phyloP scores from a whole-genome alignment of 2,113 vertebrate genomes.

The Nycticebus coucang region DNA sequence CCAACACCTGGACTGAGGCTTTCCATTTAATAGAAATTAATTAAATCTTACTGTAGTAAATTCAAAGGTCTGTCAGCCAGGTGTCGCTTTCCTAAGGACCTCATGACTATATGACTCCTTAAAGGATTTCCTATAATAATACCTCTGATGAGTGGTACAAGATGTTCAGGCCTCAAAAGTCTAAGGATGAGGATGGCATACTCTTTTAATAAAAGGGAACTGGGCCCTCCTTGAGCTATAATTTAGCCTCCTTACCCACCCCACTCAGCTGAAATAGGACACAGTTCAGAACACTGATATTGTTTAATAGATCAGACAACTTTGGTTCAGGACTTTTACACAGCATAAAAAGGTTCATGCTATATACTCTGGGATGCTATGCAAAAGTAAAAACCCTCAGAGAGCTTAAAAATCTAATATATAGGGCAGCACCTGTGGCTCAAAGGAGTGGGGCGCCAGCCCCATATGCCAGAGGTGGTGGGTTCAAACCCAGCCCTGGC shows the following conservation, averaged over 20 bases:
- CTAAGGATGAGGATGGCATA: slow-evolving; percentile 5
- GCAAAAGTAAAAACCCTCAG: slow-evolving; percentile 17
- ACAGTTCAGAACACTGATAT: background rate
- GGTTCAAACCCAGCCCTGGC: no score
- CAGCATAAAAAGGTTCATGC: background rate
- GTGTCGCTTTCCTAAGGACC: background rate
- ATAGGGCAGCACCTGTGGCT: background rate
- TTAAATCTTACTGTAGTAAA: background rate
- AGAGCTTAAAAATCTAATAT: slow-evolving; percentile 29
- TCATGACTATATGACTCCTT: background rate
- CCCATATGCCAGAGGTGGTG: no score
- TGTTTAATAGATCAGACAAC: background rate
- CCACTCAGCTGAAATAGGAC: background rate
- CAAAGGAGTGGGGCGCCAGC: no score
- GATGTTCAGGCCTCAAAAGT: background rate
- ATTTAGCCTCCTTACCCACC: background rate
- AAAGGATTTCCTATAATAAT: background rate
- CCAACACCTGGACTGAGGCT: background rate
- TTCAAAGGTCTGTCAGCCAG: background rate
- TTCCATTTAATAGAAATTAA: slow-evolving; percentile 1
- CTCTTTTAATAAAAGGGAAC: background rate
- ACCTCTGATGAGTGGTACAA: background rate
- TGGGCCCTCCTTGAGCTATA: background rate
- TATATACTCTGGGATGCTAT: background rate
- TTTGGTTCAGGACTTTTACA: slow-evolving; percentile 24